Conservation (phyloP, 2,797 vertebrate genomes). For the Pseudomugil gertrudae region DNA sequence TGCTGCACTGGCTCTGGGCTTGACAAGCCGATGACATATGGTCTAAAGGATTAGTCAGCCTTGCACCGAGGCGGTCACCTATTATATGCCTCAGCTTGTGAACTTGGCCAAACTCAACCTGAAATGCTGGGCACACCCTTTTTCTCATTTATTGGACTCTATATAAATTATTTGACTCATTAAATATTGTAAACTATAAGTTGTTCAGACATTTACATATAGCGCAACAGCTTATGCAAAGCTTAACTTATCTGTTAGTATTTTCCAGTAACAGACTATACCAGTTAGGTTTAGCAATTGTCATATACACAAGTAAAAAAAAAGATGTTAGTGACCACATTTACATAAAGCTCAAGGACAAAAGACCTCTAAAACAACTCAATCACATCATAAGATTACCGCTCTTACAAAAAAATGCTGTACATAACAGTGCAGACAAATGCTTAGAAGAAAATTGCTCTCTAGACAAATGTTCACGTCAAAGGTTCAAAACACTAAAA, state of each 20-base stretch:
- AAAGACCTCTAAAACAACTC: too few species aligned
- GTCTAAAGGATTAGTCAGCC: constrained; percentile 71
- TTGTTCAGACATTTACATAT: background rate
- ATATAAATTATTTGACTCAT: background rate
- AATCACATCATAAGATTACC: too few species aligned
- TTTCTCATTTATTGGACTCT: background rate
- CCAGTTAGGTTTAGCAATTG: background rate
- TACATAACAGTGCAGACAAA: too few species aligned
- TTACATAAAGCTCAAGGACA: background rate
- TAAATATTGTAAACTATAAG: background rate
- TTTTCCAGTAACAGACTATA: background rate
- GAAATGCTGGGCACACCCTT: constrained; percentile 16
- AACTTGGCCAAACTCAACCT: constrained; percentile 40
- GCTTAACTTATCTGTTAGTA: background rate
- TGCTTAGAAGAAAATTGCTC: too few species aligned
- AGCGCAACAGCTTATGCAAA: too few species aligned
- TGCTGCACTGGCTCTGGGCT: constrained; percentile 57
- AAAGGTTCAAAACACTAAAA: too few species aligned
- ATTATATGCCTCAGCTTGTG: constrained; percentile 57
- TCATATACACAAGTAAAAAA: too few species aligned
- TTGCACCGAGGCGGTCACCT: constrained; percentile 54
- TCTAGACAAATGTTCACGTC: too few species aligned
- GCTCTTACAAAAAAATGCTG: too few species aligned
- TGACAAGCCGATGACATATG: constrained; percentile 72
- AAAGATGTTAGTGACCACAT: background rate